phyloP scores from a whole-genome alignment of 2,113 vertebrate genomes.

The Hoplias malabaricus region DNA sequence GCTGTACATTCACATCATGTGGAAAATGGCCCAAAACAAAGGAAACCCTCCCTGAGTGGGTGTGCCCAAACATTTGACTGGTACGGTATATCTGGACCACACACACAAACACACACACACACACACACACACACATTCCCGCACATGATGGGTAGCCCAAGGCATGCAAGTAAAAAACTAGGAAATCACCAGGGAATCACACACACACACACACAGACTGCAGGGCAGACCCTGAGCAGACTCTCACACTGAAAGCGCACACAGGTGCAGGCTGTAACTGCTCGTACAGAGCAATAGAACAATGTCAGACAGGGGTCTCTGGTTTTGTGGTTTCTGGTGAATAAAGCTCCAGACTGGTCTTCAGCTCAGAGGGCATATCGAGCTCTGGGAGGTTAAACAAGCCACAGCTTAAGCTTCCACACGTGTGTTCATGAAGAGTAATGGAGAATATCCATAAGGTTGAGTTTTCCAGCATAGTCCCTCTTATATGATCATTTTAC shows the following conservation, averaged over 20 bases:
- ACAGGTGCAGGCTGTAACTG: slow-evolving; percentile 36
- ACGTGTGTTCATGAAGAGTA: neutral
- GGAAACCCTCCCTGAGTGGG: no score
- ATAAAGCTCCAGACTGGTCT: slow-evolving; percentile 31
- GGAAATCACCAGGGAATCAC: slow-evolving; percentile 1
- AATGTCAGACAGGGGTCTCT: slow-evolving; percentile 17
- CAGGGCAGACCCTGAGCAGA: slow-evolving; percentile 5
- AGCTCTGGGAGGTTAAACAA: slow-evolving; percentile 1
- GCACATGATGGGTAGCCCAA: neutral
- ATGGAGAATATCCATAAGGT: neutral
- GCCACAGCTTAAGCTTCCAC: neutral
- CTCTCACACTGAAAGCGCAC: slow-evolving; percentile 7
- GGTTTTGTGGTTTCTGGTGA: slow-evolving; percentile 10
- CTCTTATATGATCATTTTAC: neutral
- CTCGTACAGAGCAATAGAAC: neutral
- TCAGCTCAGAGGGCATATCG: slow-evolving; percentile 13
- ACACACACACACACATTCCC: neutral
- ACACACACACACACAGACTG: neutral
- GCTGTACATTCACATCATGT: no score
- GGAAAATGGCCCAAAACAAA: no score
- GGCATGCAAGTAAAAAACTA: slow-evolving; percentile 1
- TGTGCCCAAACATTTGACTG: no score
- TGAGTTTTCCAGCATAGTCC: neutral
- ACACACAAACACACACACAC: neutral
- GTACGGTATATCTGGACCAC: neutral